phyloP scores from a whole-genome alignment of 1,140 invertebrate species.

The Solenopsis fugax region DNA sequence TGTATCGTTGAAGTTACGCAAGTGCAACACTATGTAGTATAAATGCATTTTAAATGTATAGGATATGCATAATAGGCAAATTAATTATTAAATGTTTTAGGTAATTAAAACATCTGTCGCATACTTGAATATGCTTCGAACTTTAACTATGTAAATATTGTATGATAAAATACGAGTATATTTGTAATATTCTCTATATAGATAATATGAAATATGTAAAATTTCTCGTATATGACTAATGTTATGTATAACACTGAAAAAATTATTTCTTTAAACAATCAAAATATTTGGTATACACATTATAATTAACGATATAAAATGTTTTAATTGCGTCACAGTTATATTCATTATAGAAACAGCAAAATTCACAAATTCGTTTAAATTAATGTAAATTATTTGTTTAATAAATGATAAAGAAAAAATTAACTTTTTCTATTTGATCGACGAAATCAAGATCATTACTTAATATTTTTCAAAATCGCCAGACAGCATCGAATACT shows the following conservation, averaged over 20 bases:
- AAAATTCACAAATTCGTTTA: no score
- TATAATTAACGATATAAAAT: no score
- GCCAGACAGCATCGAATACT: no score
- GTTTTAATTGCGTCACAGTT: no score
- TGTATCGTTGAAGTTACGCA: background rate
- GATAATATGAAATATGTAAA: constrained; percentile 13
- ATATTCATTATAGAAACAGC: no score
- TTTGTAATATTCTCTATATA: constrained; percentile 31
- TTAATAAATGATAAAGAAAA: no score
- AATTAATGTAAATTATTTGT: no score
- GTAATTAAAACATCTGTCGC: constrained; percentile 51
- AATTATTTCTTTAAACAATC: no score
- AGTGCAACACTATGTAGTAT: background rate
- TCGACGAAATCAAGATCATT: no score
- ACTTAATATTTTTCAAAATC: no score
- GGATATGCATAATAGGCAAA: background rate
- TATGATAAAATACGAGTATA: constrained; percentile 8
- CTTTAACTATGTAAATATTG: constrained; percentile 36
- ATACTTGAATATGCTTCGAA: constrained; percentile 58
- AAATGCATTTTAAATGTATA: background rate
- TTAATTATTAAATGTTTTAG: constrained; percentile 34
- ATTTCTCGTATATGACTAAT: background rate
- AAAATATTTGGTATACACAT: no score
- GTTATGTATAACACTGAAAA: background rate
- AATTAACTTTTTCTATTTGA: no score